Evolutionary conservation across 2,113 vertebrate genomes (phyloP).

Genomic region (Dipodomys ordii): DNA sequence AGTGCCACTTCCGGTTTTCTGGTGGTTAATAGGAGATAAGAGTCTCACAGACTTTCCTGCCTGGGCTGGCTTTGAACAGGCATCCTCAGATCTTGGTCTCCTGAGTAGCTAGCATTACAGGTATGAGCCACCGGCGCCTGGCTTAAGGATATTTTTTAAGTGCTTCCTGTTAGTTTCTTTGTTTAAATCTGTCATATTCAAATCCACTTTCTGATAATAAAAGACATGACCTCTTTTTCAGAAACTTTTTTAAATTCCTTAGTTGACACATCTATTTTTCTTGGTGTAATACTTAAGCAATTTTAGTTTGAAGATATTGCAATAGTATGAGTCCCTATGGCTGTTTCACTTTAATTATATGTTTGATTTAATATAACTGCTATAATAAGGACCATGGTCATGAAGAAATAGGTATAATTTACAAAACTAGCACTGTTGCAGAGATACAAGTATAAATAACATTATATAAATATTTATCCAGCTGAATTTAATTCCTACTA

Average conservation of each 20-base stretch:
- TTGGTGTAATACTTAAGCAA: not conserved
- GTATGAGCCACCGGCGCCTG: too few relatives aligned
- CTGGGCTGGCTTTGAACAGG: too few relatives aligned
- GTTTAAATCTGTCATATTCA: not conserved
- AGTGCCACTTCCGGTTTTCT: too few relatives aligned
- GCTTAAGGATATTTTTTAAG: constrained; percentile 21
- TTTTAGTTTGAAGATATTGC: constrained; percentile 13
- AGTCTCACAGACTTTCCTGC: too few relatives aligned
- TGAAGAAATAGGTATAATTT: constrained; percentile 14
- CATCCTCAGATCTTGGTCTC: too few relatives aligned
- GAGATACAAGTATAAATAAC: not conserved
- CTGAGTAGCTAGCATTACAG: too few relatives aligned
- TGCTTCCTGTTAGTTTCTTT: not conserved
- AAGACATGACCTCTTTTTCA: not conserved
- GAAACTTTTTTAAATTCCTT: not conserved
- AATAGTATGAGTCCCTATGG: not conserved
- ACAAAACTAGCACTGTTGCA: not conserved
- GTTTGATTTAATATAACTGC: not conserved
- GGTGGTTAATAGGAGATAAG: too few relatives aligned
- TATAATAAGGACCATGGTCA: not conserved
- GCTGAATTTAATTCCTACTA: not conserved
- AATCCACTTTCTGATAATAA: not conserved
- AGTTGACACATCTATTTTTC: not conserved
- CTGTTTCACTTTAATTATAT: not conserved
- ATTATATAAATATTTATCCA: not conserved